A percentile compares a stretch with the other conserved stretches of the same genome.
Evolutionary conservation across 2,113 vertebrate genomes (phyloP).

Genomic region (Oryzias curvinotus): DNA sequence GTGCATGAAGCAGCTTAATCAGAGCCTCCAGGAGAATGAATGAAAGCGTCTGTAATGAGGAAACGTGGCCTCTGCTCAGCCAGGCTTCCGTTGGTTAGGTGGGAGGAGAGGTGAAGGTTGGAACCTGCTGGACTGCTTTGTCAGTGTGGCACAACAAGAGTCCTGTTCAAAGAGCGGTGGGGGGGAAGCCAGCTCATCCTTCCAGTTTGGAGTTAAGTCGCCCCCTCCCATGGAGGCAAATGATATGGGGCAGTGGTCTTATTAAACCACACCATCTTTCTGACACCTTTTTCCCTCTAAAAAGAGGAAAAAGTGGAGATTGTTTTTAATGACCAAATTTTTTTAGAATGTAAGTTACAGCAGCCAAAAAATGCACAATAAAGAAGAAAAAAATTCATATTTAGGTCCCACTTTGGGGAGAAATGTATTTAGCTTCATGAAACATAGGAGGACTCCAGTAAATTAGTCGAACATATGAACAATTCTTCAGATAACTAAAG

Average conservation of each 20-base stretch:
- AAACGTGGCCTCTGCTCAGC: conserved; percentile 43
- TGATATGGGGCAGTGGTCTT: neutral
- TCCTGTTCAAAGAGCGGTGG: conserved; percentile 39
- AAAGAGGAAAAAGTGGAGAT: too few species aligned
- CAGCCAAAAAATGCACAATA: too few species aligned
- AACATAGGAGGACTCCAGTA: too few species aligned
- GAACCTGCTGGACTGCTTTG: conserved; percentile 76
- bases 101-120: conserved; percentile 45
- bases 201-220: conserved; percentile 15
- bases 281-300: too few species aligned
- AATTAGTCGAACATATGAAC: too few species aligned
- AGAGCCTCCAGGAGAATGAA: conserved; percentile 48
- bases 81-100: conserved; percentile 21
- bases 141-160: conserved; percentile 61
- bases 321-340: too few species aligned
- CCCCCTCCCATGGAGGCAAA: conserved; percentile 12
- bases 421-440: too few species aligned
- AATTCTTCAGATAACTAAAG: too few species aligned
- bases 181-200: conserved; percentile 32
- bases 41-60: conserved; percentile 40
- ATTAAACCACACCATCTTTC: neutral
- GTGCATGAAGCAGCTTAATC: conserved; percentile 28
- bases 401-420: too few species aligned
- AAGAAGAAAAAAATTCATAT: too few species aligned
- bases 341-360: too few species aligned